A percentile compares a stretch with the other conserved stretches of the same genome.
Evolutionary conservation across 2,113 vertebrate genomes (phyloP).

Genomic region (Notiomystis cincta): DNA sequence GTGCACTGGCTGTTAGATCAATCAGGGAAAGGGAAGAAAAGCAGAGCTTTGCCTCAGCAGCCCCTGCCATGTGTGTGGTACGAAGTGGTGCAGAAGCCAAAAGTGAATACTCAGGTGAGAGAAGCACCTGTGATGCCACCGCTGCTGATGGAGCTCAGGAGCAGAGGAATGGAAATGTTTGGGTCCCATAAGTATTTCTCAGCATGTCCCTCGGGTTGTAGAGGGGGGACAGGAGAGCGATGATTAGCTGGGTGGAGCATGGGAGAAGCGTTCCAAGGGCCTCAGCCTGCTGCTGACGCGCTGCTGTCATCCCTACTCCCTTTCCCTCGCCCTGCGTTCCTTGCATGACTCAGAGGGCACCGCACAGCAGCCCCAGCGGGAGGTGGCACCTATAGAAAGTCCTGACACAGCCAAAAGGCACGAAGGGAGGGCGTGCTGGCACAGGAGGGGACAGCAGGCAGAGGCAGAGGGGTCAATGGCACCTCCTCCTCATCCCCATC

Average conservation of each 20-base stretch:
- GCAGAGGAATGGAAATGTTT: background rate
- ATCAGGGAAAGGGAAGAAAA: background rate
- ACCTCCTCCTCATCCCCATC: background rate
- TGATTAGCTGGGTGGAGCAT: background rate
- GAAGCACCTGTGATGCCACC: background rate
- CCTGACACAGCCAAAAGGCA: background rate
- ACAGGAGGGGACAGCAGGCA: fast-evolving
- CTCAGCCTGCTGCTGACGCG: background rate
- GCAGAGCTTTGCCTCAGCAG: background rate
- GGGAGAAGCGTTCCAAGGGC: background rate
- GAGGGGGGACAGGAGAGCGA: background rate
- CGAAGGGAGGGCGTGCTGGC: background rate
- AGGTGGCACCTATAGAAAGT: background rate
- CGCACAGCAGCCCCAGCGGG: background rate
- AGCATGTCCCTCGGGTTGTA: fast-evolving
- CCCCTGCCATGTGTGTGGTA: fast-evolving
- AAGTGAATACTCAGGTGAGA: background rate
- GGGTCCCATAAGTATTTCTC: background rate
- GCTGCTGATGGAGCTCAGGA: background rate
- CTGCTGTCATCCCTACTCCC: background rate
- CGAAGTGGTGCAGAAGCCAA: background rate
- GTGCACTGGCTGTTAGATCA: background rate
- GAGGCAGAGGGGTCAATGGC: background rate
- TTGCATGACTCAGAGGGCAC: background rate
- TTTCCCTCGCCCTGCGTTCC: background rate